Percentiles rank a stretch among this genome's conserved stretches.
Evolutionary conservation across 2,888 invertebrate species (phyloP).

Genomic region (Athalia cordata): DNA sequence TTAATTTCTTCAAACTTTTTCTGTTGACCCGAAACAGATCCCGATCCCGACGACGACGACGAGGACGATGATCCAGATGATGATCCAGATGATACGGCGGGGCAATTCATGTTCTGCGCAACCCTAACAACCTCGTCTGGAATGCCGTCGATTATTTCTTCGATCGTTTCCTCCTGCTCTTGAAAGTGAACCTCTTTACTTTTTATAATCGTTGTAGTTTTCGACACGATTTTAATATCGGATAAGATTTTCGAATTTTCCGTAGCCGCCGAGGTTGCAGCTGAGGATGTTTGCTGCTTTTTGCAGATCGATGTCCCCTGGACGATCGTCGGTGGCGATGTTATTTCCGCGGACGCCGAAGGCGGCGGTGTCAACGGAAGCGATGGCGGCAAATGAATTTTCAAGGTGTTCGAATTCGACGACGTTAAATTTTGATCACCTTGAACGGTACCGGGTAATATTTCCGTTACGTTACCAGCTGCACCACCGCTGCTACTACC

Average conservation of each 20-base stretch:
- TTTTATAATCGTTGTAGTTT: slow-evolving; percentile 27
- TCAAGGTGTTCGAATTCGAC: too few relatives aligned
- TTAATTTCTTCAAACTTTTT: too few relatives aligned
- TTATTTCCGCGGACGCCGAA: slow-evolving; percentile 9
- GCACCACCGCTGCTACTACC: neutral
- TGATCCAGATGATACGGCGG: neutral
- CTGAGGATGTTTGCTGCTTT: too few relatives aligned
- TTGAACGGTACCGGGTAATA: too few relatives aligned
- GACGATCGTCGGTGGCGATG: neutral
- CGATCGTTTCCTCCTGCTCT: slow-evolving; percentile 62
- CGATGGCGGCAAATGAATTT: neutral
- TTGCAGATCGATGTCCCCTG: neutral
- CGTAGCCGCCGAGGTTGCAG: too few relatives aligned
- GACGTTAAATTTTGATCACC: too few relatives aligned
- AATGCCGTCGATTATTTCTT: slow-evolving; percentile 65
- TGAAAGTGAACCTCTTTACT: slow-evolving; percentile 42
- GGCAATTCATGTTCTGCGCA: slow-evolving; percentile 58
- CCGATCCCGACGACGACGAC: neutral
- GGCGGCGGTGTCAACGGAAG: slow-evolving; percentile 37
- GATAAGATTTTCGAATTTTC: too few relatives aligned
- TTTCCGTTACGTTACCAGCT: too few relatives aligned
- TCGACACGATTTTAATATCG: neutral
- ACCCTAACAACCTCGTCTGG: slow-evolving; percentile 64
- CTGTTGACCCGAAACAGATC: neutral
- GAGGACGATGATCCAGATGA: neutral